Evolutionary conservation across 1,140 invertebrate species (phyloP), one percentile per base, ranked within the genome.

Genomic region (Pogonognathellus flavescens): DNA sequence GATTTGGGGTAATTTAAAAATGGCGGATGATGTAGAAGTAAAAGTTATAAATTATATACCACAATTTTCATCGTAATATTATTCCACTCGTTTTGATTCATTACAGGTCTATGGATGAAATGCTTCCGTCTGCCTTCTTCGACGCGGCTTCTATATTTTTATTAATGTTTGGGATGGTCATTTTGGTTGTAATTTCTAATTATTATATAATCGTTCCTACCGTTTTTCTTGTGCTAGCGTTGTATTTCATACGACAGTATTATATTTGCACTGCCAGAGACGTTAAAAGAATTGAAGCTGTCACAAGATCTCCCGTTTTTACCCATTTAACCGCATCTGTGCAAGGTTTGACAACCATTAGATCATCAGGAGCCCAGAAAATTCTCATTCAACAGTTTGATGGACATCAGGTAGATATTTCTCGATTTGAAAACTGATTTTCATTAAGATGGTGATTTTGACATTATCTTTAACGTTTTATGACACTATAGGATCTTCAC

Each of bases 291-390:
- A 83, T 93, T 3, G 93, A 93, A 89, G 91, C 92, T 66, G 89
- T 86, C 80, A 92, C 94, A 84, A 95, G 94, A n/a, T n/a, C n/a
- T 89, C 96, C 96, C 0, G 93, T 97, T 0, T 96, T 96, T 89
- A 95, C 95, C 11, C 96, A 98, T 90, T 91, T 99, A 80, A 97
- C 95, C 90, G 94, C 96, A 31, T 95, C 97, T 0, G 91, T 98
- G 0, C 95, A 96, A 91, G 97, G 97, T 8, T 91, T 99, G 31
- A 93, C 95, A 0, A 98, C 97, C 0, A 97, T 99, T 82, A 92
- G 97, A 84, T 96, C 97, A 0, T 97, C 95, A 88, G 92, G 93
- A 53, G 91, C 93, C 8, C 92, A 97, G 90, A 92, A 94, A 87
- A 94, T 95, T 82, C 93, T 98, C 11, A 94, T 95, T 87, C 91